These are phyloP conservation scores for Hypsibius dujardini DNA, from an alignment of 1,140 invertebrate species.

Conservation along the genomic window DNA sequence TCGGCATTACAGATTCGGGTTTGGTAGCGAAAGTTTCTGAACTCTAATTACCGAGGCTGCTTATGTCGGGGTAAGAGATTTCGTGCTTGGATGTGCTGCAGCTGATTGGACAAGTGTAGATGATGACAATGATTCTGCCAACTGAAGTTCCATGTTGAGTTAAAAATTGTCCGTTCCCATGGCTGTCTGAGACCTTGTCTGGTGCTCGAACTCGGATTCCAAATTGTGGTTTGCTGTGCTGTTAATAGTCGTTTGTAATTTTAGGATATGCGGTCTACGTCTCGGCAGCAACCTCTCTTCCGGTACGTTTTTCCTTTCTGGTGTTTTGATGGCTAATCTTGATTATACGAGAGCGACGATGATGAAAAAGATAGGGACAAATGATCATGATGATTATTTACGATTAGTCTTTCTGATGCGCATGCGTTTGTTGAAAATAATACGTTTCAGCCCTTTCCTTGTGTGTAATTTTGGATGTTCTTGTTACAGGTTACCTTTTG, in stretches of 20 bases:
- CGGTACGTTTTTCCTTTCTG: neutral
- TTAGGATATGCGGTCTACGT: too few relatives aligned
- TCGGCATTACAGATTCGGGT: too few relatives aligned
- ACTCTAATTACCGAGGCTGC: too few relatives aligned
- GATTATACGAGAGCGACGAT: neutral
- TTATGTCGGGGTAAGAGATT: too few relatives aligned
- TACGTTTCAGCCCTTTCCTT: too few relatives aligned
- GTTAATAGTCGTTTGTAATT: neutral
- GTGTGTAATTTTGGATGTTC: too few relatives aligned
- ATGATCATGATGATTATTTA: constrained; percentile 10
- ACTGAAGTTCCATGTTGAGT: constrained; percentile 8
- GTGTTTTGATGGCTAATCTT: neutral
- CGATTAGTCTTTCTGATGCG: constrained; percentile 17
- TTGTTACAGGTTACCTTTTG: too few relatives aligned
- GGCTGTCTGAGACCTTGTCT: constrained; percentile 10
- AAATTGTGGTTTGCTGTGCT: neutral
- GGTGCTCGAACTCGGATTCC: neutral
- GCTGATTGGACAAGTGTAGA: neutral
- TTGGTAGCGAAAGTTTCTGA: too few relatives aligned
- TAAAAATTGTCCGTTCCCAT: neutral
- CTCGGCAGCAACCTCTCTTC: too few relatives aligned
- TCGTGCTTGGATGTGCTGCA: too few relatives aligned
- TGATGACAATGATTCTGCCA: constrained; percentile 16
- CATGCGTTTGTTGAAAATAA: too few relatives aligned
- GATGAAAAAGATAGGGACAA: constrained; percentile 18